Base-by-base conservation (phyloP, 2,888 invertebrate species). In the Erynnis tages region DNA sequence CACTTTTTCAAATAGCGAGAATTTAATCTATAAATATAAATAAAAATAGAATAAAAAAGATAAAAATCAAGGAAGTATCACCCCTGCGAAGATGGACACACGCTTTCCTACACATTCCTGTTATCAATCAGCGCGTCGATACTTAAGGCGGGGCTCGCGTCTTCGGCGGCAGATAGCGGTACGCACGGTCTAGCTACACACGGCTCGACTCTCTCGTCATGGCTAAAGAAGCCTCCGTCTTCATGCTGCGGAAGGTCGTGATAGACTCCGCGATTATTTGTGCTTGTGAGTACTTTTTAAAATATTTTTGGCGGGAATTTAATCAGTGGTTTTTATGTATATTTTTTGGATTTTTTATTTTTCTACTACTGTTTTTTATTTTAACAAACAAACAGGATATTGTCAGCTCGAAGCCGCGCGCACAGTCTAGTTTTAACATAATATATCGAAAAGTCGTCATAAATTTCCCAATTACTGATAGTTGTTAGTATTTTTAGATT, bases 161-260 rank as follows among this genome's bases (percentile, higher is more conserved):
- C 14, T 19, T 7, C 17, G n/a, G 4, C 35, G 25, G 7, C 44
- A 45, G 34, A 45, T 19, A n/a, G 1, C 10, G 16, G 14, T 5
- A 6, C 6, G 14, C 10, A n/a, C 21, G 34, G 2, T 17, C 2
- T 10, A 23, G 40, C 4, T 5, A n/a, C 29, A 1, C 16, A 19
- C 3, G 21, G 29, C 47, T 25, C n/a, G 19, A 4, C 10, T 10
- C 10, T 8, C 16, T 25, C 27, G 4, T 27, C 43, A 77, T 74
- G 76, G 64, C 78, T 48, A 71, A 77, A 59, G 71, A 74, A 7
- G 55, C 57, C 2, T 70, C 79, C 0, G 64, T 80, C 16, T 65
- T 74, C 41, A 65, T 76, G 16, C 46, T 82, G 19, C 70, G 74
- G 62, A 86, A 81, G 57, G 58, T 86, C 23, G 79, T 84, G 8